Evolutionary conservation across 2,888 invertebrate species (phyloP).

Genomic region (Drosophila niveifrons): DNA sequence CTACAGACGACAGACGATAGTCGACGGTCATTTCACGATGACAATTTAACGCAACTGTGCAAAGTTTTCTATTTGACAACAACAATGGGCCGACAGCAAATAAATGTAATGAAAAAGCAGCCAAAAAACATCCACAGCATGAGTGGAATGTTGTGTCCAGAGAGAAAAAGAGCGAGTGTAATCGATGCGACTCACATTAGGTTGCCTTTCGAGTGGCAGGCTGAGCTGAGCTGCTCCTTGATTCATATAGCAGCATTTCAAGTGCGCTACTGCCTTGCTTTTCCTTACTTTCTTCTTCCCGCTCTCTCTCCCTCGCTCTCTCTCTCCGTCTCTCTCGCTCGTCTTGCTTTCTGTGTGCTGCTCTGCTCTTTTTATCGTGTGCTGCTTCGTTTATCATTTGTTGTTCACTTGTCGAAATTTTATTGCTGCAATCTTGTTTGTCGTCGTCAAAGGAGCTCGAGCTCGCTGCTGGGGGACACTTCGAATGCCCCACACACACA

Average conservation of each 20-base stretch:
- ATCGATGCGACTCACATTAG: conserved; percentile 77
- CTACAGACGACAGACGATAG: conserved; percentile 17
- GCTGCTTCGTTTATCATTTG: conserved; percentile 81
- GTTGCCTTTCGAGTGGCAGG: conserved; percentile 27
- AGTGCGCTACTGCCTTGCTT: conserved; percentile 52
- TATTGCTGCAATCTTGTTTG: conserved; percentile 82
- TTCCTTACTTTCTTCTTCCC: conserved; percentile 6
- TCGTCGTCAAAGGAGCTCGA: conserved; percentile 71
- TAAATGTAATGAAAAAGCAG: conserved; percentile 62
- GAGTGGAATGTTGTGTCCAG: conserved; percentile 30
- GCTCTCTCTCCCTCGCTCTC: not conserved
- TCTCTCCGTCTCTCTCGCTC: not conserved
- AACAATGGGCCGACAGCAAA: conserved; percentile 42
- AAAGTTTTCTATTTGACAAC: conserved; percentile 49
- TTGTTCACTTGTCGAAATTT: conserved; percentile 82
- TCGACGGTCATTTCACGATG: conserved; percentile 58
- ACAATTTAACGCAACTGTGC: conserved; percentile 76
- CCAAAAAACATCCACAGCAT: conserved; percentile 41
- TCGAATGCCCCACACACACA: conserved; percentile 29
- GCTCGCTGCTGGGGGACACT: conserved; percentile 60
- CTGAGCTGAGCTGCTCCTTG: conserved; percentile 19
- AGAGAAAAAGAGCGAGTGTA: conserved; percentile 47
- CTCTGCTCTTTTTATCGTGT: conserved; percentile 67
- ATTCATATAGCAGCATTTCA: conserved; percentile 55
- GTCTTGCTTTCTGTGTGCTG: not conserved